A percentile compares a stretch with the other conserved stretches of the same genome.
Evolutionary conservation across 2,797 vertebrate species (phyloP).

Genomic region (Lacerta viridis): DNA sequence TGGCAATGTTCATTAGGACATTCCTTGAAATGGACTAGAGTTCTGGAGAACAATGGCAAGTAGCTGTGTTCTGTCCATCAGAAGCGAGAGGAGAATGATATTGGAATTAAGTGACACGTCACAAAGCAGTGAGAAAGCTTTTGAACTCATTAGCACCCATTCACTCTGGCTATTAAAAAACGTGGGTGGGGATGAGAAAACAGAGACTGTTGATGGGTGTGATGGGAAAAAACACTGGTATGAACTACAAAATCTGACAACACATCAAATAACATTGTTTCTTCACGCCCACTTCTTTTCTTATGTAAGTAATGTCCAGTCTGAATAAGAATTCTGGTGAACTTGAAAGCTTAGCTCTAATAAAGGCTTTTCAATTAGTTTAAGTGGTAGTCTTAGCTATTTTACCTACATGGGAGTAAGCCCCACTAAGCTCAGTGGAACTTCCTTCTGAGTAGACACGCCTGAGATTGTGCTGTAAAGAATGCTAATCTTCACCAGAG

Average conservation of each 20-base stretch:
- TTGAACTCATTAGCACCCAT: neutral
- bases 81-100: neutral
- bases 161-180: neutral
- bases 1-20: too few species aligned
- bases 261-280: too few species aligned
- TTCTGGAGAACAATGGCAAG: neutral
- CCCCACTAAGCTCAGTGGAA: neutral
- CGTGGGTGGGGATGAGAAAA: too few species aligned
- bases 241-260: neutral
- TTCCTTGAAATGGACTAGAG: too few species aligned
- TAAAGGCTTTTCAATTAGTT: neutral
- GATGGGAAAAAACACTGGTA: neutral
- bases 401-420: neutral
- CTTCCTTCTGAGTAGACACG: neutral
- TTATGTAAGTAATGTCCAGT: neutral
- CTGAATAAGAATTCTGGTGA: neutral
- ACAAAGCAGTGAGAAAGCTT: neutral
- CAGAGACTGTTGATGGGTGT: too few species aligned
- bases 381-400: neutral
- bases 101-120: neutral
- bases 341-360: neutral
- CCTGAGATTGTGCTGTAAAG: too few species aligned
- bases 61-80: neutral
- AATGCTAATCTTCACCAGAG: too few species aligned
- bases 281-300: neutral